phyloP scores from a whole-genome alignment of 64 coral and sea anemone genomes.

The Catalaphyllia jardinei region DNA sequence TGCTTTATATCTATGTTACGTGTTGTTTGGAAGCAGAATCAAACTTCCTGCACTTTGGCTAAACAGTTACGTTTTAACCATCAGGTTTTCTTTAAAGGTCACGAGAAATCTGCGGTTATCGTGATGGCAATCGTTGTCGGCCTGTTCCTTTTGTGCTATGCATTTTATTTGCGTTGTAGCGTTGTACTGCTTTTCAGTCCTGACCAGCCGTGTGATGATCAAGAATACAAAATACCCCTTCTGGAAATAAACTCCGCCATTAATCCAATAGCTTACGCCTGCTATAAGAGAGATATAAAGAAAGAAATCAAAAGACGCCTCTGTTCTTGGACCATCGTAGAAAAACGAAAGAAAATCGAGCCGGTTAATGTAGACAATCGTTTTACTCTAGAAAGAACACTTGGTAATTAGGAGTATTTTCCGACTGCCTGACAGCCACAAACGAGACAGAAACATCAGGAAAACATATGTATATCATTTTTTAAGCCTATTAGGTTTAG shows the following conservation, averaged over 20 bases:
- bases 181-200: not conserved
- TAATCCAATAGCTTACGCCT: not conserved
- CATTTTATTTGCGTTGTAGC: not conserved
- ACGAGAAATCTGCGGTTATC: not conserved
- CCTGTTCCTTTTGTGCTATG: not conserved
- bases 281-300: not conserved
- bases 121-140: not conserved
- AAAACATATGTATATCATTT: too few species aligned
- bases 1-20: not conserved
- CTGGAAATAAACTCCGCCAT: not conserved
- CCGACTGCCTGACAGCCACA: too few species aligned
- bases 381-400: too few species aligned
- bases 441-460: too few species aligned
- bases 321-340: too few species aligned
- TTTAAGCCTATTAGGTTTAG: too few species aligned
- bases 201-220: not conserved
- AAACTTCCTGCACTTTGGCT: not conserved
- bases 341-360: too few species aligned
- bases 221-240: not conserved
- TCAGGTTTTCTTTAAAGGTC: not conserved
- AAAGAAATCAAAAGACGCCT: not conserved
- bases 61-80: conserved; percentile 8
- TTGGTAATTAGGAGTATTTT: too few species aligned
- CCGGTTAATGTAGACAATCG: too few species aligned
- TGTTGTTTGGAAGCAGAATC: not conserved